Base-by-base conservation (phyloP, 1,140 invertebrate species). In the Drosophila sturtevanti region DNA sequence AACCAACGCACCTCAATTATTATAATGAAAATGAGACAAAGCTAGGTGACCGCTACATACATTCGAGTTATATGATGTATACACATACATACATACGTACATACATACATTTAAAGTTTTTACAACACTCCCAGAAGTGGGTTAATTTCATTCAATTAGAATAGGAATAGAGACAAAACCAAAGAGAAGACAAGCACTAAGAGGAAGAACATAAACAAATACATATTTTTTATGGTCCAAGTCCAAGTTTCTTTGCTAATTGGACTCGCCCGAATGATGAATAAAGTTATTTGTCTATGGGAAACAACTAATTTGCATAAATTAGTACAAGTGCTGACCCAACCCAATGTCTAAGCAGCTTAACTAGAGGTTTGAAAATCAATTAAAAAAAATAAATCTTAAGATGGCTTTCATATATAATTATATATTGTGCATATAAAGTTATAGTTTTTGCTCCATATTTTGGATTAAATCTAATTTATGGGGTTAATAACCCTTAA, bases 91-190 rank as follows among this genome's bases (percentile, higher is more conserved):
- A 2, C 24, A 24, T 24, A 2, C 24, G 4, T 24, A 2, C 24
- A 2, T 24, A 24, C 24, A 24, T 24, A 24, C n/a, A n/a, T n/a
- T n/a, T n/a, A n/a, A n/a, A 21, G 10, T 61, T 75, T 75, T 67
- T 79, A 72, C 67, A 66, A 24, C 58, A 65, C 58, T 48, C 63
- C 67, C 55, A 69, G 77, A 89, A 80, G 64, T 89, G 63, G 84
- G 84, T 89, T 89, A 89, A 89, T 89, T 74, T 73, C 76, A 89
- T 89, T 89, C 84, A 89, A 89, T 89, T 89, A 89, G 84, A 89
- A 89, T 84, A 80, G 68, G 65, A 56, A 69, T 68, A 62, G 77
- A 67, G 11, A n/a, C 21, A 22, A 58, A 24, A 2, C 22, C 2
- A 3, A 59, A 51, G 34, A 31, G 27, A 31, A 41, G 38, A 41